These are phyloP conservation scores for Sialia sialis DNA, from an alignment of 2,113 vertebrate genomes.

Conservation along the genomic window DNA sequence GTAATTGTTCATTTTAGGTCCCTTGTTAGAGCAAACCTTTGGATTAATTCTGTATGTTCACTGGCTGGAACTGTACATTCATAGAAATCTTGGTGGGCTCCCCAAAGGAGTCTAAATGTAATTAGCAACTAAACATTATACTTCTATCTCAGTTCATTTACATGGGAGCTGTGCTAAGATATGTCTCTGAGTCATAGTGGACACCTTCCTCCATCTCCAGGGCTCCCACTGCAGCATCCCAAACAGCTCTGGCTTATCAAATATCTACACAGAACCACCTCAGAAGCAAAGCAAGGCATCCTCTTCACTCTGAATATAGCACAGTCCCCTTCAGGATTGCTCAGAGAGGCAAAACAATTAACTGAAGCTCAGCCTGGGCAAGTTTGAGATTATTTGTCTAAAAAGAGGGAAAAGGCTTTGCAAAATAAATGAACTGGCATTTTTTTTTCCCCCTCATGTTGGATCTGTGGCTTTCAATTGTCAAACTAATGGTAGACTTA, in stretches of 20 bases:
- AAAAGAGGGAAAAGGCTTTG: not conserved
- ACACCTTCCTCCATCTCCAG: not conserved
- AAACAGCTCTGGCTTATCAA: not conserved
- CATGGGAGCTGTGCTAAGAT: not conserved
- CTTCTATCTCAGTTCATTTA: not conserved
- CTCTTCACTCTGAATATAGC: not conserved
- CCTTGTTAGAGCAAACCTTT: slow-evolving; percentile 3
- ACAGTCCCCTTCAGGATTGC: not conserved
- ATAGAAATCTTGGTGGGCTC: slow-evolving; percentile 3
- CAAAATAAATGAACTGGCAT: not conserved
- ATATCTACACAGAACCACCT: not conserved
- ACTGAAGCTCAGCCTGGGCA: not conserved
- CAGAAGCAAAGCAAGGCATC: not conserved
- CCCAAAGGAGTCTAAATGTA: slow-evolving; percentile 32
- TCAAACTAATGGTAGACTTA: not conserved
- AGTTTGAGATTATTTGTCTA: not conserved
- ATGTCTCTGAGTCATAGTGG: not conserved
- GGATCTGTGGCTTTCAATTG: not conserved
- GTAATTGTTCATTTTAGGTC: slow-evolving; percentile 42
- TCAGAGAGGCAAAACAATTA: not conserved
- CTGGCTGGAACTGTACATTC: slow-evolving; percentile 11
- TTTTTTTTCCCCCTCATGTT: not conserved
- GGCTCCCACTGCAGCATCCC: not conserved
- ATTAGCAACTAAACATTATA: slow-evolving; percentile 37
- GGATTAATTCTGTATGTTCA: slow-evolving; percentile 29